Percentiles rank a stretch among this genome's conserved stretches.
Evolutionary conservation across 35 echinoderm and acorn worm genomes (phyloP).

Genomic region (Apostichopus japonicus): DNA sequence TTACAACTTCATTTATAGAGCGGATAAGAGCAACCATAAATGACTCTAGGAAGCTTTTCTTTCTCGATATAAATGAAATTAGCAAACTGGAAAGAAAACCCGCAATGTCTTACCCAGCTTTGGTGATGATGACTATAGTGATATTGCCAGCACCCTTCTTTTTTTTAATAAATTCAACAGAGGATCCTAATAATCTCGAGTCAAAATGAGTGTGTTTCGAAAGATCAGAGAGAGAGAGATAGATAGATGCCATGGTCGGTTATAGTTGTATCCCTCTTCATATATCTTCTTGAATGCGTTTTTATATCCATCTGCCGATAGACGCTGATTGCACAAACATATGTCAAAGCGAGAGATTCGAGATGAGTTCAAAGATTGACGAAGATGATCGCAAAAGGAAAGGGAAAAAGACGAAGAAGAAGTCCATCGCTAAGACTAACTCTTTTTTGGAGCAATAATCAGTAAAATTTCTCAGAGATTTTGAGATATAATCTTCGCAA

Average conservation of each 20-base stretch:
- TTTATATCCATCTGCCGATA: constrained; percentile 39
- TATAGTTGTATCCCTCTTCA: not conserved
- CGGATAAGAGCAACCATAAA: not conserved
- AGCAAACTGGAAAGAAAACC: not conserved
- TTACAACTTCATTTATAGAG: not conserved
- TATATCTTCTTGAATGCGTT: constrained; percentile 33
- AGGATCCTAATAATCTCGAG: constrained; percentile 11
- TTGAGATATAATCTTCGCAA: too few relatives aligned
- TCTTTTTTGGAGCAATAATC: too few relatives aligned
- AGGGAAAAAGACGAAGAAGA: too few relatives aligned
- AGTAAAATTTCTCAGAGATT: too few relatives aligned
- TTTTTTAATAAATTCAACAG: constrained; percentile 29
- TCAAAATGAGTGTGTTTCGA: not conserved
- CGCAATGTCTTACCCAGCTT: not conserved
- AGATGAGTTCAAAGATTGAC: not conserved
- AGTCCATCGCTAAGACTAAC: too few relatives aligned
- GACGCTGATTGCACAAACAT: constrained; percentile 41
- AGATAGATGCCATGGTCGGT: constrained; percentile 23
- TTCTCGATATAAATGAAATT: not conserved
- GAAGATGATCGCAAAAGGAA: too few relatives aligned
- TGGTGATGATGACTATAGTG: not conserved
- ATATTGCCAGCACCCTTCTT: not conserved
- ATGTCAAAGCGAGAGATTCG: constrained; percentile 9
- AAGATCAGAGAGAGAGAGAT: not conserved
- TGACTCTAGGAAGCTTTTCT: not conserved